phyloP scores from a whole-genome alignment of 2,797 vertebrate species.

The Argentina silus region DNA sequence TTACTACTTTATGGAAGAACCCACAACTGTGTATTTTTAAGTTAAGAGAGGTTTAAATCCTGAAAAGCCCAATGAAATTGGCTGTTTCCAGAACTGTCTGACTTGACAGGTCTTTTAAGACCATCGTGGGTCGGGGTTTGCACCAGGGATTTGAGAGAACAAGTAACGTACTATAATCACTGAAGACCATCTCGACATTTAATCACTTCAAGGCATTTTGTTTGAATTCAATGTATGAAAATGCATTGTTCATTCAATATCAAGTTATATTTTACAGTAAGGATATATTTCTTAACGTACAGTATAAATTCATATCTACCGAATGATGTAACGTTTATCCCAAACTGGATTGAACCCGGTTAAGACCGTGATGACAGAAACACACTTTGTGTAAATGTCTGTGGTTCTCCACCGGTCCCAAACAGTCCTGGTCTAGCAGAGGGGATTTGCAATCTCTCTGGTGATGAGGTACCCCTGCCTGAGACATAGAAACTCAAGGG shows the following conservation, averaged over 20 bases:
- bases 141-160: background rate
- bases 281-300: background rate
- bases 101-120: constrained; percentile 17
- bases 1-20: constrained; percentile 16
- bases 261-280: too few relatives aligned
- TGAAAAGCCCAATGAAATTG: constrained; percentile 12
- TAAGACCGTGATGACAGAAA: background rate
- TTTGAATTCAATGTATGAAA: background rate
- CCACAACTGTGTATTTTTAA: constrained; percentile 20
- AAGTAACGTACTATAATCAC: background rate
- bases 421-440: too few relatives aligned
- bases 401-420: too few relatives aligned
- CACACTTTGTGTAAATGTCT: background rate
- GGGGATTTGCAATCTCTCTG: too few relatives aligned
- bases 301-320: background rate
- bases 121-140: background rate
- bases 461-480: too few relatives aligned
- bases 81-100: constrained; percentile 10
- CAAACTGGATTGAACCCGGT: background rate
- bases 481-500: too few relatives aligned
- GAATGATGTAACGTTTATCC: background rate
- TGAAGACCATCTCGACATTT: background rate
- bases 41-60: background rate
- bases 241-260: background rate
- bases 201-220: background rate